phyloP scores from a whole-genome alignment of 2,888 invertebrate genomes.

The Tromatobia lineatoria region DNA sequence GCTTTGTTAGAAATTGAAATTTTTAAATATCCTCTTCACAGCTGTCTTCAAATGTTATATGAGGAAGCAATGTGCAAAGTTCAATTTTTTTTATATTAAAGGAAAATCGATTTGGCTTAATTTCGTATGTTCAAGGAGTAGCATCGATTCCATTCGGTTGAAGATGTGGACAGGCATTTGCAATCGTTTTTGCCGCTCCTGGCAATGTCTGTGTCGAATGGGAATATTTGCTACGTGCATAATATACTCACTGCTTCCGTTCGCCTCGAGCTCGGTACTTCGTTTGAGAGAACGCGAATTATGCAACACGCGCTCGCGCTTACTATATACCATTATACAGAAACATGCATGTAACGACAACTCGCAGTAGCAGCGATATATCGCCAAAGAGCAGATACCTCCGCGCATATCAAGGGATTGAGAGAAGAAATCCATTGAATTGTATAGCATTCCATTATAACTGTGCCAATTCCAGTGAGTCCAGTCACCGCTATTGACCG shows the following conservation, averaged over 20 bases:
- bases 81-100: no score
- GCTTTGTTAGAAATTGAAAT: no score
- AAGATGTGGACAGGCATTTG: neutral
- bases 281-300: slow-evolving; percentile 52
- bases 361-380: slow-evolving; percentile 33
- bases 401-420: slow-evolving; percentile 38
- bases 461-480: slow-evolving; percentile 16
- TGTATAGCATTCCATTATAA: slow-evolving; percentile 23
- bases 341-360: slow-evolving; percentile 44
- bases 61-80: no score
- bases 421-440: slow-evolving; percentile 29
- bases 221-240: slow-evolving; percentile 51
- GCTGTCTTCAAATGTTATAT: no score
- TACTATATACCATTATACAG: slow-evolving; percentile 41
- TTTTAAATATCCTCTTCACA: no score
- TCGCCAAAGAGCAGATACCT: slow-evolving; percentile 48
- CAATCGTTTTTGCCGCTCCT: slow-evolving; percentile 39
- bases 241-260: slow-evolving; percentile 61
- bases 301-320: slow-evolving; percentile 54
- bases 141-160: neutral
- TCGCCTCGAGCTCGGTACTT: slow-evolving; percentile 39
- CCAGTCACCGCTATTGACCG: neutral
- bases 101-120: no score
- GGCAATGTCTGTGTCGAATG: slow-evolving; percentile 38
- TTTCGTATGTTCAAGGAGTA: neutral